phyloP scores from a whole-genome alignment of 2,888 invertebrate genomes.

The Hedya salicella region DNA sequence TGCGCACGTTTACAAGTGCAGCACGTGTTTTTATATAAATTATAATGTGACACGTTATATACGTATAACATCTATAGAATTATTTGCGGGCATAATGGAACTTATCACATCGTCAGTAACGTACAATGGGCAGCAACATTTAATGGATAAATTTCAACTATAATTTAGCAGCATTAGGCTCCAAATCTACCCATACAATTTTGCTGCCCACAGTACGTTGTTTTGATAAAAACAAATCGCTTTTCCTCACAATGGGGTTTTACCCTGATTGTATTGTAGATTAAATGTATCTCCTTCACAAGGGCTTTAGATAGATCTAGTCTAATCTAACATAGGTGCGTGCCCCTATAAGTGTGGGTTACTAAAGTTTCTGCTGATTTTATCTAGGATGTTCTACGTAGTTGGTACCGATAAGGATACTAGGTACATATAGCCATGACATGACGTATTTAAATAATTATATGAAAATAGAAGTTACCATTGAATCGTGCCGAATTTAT shows the following conservation, averaged over 20 bases:
- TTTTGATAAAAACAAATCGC: constrained; percentile 13
- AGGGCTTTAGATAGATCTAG: too few relatives aligned
- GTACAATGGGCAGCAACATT: too few relatives aligned
- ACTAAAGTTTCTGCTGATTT: constrained; percentile 1
- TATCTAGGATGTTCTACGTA: constrained; percentile 7
- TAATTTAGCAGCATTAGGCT: too few relatives aligned
- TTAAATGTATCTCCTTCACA: too few relatives aligned
- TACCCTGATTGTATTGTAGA: neutral
- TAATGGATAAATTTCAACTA: too few relatives aligned
- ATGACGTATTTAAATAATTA: neutral
- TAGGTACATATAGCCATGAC: neutral
- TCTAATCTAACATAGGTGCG: neutral
- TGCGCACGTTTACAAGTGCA: too few relatives aligned
- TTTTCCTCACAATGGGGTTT: constrained; percentile 16
- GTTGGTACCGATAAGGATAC: too few relatives aligned
- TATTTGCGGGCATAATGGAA: neutral
- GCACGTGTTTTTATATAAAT: too few relatives aligned
- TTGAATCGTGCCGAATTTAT: neutral
- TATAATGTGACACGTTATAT: too few relatives aligned
- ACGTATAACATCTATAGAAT: too few relatives aligned
- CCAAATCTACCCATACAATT: too few relatives aligned
- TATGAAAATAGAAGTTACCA: neutral
- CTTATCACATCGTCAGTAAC: neutral
- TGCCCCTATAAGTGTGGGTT: neutral
- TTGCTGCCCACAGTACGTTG: too few relatives aligned